Evolutionary conservation across 2,113 vertebrate genomes (phyloP).

Genomic region (Cygnus atratus): DNA sequence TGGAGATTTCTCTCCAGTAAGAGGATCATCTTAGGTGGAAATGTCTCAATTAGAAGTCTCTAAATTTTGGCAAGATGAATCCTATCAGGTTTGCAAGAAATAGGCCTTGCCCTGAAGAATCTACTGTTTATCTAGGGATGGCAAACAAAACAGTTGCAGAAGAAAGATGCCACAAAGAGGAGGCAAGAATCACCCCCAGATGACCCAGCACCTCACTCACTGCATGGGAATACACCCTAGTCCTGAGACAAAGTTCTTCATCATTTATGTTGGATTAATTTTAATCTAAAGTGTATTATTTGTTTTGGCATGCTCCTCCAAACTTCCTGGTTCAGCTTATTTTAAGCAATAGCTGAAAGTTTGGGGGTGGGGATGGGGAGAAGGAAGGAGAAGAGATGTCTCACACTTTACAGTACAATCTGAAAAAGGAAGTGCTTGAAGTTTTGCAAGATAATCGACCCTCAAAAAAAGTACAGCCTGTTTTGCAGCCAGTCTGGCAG

Average conservation of each 20-base stretch:
- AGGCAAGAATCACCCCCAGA: neutral
- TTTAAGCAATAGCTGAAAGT: conserved; percentile 29
- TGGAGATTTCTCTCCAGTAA: neutral
- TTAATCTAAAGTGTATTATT: neutral
- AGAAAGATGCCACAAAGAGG: neutral
- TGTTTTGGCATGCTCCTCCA: neutral
- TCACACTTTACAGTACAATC: neutral
- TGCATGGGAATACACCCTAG: neutral
- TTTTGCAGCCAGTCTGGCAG: neutral
- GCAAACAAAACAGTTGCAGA: neutral
- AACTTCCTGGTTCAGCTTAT: neutral
- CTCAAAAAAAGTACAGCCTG: neutral
- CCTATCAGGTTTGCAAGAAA: neutral
- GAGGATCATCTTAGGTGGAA: neutral
- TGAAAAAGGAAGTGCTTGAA: conserved; percentile 28
- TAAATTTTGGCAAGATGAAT: neutral
- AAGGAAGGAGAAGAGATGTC: neutral
- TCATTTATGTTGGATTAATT: neutral
- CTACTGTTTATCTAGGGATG: neutral
- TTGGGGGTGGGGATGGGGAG: neutral
- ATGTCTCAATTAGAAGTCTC: neutral
- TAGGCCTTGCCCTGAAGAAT: neutral
- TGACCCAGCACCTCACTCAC: neutral
- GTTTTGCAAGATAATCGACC: conserved; percentile 18
- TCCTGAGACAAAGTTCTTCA: neutral